Percentiles rank a stretch among this genome's conserved stretches.
These are phyloP conservation scores for Lasaia peninsularis DNA, from an alignment of 1,140 invertebrate genomes.

Conservation along the genomic window DNA sequence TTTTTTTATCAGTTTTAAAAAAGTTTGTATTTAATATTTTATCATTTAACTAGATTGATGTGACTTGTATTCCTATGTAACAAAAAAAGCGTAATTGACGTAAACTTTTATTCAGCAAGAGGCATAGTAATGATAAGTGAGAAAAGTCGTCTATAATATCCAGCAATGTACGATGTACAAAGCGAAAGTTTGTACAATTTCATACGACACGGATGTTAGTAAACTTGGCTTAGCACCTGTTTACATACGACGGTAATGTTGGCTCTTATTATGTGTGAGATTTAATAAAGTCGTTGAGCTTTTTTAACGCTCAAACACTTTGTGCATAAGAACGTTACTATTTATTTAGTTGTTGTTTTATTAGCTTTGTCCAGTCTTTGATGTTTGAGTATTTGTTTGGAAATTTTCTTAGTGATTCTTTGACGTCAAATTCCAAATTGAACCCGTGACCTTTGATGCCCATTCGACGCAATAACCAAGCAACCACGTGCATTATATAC, in stretches of 20 bases:
- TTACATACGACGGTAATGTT: slow-evolving; percentile 50
- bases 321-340: slow-evolving; percentile 35
- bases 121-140: too few species aligned
- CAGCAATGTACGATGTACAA: slow-evolving; percentile 24
- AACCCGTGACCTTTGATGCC: not conserved
- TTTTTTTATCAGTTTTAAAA: too few species aligned
- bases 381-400: slow-evolving; percentile 4
- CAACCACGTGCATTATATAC: too few species aligned
- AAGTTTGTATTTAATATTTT: too few species aligned
- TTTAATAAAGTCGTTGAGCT: slow-evolving; percentile 47
- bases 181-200: slow-evolving; percentile 16
- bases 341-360: slow-evolving; percentile 23
- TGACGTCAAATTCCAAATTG: not conserved
- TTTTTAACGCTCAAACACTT: slow-evolving; percentile 48
- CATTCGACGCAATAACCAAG: too few species aligned
- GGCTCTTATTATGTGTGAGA: slow-evolving; percentile 45
- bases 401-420: not conserved
- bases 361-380: slow-evolving; percentile 16
- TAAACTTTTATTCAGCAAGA: not conserved
- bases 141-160: not conserved
- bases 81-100: too few species aligned
- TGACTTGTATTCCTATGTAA: too few species aligned
- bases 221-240: slow-evolving; percentile 63
- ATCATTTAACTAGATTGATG: too few species aligned
- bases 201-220: slow-evolving; percentile 45